Base-by-base conservation (phyloP, 2,888 invertebrate genomes). In the Ganaspis brasiliensis region DNA sequence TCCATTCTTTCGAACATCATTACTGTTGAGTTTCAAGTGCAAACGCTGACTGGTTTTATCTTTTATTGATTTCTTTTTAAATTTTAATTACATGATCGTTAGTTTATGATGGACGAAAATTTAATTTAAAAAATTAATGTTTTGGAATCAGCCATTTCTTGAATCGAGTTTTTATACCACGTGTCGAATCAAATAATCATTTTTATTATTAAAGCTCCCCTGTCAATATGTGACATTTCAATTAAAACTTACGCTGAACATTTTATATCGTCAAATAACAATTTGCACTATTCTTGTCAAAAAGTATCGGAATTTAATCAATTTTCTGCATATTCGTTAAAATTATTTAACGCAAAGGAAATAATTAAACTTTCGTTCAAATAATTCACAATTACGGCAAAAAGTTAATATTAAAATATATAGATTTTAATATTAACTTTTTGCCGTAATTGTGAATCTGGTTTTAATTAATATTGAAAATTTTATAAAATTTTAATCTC, bases 31-130 rank as follows among this genome's bases (percentile, higher is more conserved):
- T 67, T 45, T 67, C 67, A 40, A 67, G 67, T n/a, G 67, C 24
- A 67, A 67, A 67, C 67, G 40, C 40, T 40, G 45, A 67, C 67
- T 45, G 45, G 19, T 67, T 67, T 67, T 45, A 67, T 67, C 40
- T 67, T 67, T 45, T 52, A 67, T 67, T 40, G 67, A 67, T 45
- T 40, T 40, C 8, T 45, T n/a, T 67, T 67, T 14, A 40, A n/a
- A 24, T 9, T 67, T 45, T 26, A 45, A 24, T n/a, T 67, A 10
- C 14, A 24, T 14, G 21, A n/a, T 67, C 6, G 35, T 21, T 40
- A 37, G 16, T 37, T 21, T 63, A 37, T 10, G 4, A 9, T 9
- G 10, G 12, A 31, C 31, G 6, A 31, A 52, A 52, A 16, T 16
- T 19, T 21, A 52, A 52, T 52, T 49, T 9, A 52, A 6, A 9